Percentiles rank a stretch among this genome's conserved stretches.
Conservation (phyloP, 2,888 invertebrate species). For the Tetragnatha montana region DNA sequence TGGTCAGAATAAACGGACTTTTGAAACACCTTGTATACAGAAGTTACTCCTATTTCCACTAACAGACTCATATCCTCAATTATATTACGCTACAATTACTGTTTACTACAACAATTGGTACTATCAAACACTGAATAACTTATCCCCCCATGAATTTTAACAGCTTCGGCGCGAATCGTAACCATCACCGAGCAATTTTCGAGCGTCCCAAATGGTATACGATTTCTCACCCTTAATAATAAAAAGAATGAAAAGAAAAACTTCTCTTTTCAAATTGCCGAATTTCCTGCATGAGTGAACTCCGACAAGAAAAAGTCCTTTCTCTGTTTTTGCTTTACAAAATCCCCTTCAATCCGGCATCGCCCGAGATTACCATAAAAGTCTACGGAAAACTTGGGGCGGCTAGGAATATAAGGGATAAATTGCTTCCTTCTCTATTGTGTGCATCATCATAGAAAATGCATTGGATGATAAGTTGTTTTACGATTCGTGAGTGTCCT, state of each 20-base stretch:
- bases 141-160: slow-evolving; percentile 14
- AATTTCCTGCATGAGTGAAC: slow-evolving; percentile 44
- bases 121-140: too few species aligned
- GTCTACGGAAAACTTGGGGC: too few species aligned
- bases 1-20: too few species aligned
- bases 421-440: slow-evolving; percentile 14
- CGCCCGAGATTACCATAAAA: background rate
- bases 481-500: background rate
- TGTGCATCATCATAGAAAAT: background rate
- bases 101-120: too few species aligned
- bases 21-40: too few species aligned
- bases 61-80: too few species aligned
- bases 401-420: background rate
- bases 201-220: slow-evolving; percentile 26
- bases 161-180: slow-evolving; percentile 38
- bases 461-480: background rate
- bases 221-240: slow-evolving; percentile 36
- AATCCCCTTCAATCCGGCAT: background rate
- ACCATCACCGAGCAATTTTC: slow-evolving; percentile 33
- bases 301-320: background rate
- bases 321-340: background rate
- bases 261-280: slow-evolving; percentile 25
- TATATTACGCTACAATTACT: too few species aligned
- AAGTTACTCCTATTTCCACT: too few species aligned
- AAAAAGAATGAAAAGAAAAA: slow-evolving; percentile 22